These are phyloP conservation scores for Morone chrysops DNA, from an alignment of 2,113 vertebrate species.

Conservation along the genomic window DNA sequence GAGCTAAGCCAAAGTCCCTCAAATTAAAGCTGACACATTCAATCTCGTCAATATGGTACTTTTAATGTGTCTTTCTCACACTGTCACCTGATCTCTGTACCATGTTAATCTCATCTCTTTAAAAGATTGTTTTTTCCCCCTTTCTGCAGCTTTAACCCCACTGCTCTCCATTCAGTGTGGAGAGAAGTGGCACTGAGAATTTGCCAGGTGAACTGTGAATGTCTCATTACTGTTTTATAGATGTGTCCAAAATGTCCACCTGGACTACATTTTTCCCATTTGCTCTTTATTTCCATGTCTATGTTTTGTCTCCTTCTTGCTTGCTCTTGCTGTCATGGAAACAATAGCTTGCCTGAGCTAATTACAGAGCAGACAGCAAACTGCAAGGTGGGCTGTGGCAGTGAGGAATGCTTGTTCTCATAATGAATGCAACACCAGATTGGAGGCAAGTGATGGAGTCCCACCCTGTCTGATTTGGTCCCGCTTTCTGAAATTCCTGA, in stretches of 20 bases:
- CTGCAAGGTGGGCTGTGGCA: slow-evolving; percentile 51
- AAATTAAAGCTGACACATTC: slow-evolving; percentile 81
- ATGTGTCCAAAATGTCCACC: slow-evolving; percentile 71
- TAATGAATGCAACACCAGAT: slow-evolving; percentile 57
- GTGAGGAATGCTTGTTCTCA: slow-evolving; percentile 55
- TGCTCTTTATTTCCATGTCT: slow-evolving; percentile 44
- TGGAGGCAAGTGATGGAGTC: slow-evolving; percentile 57
- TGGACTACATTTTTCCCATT: slow-evolving; percentile 66
- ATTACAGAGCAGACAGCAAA: slow-evolving; percentile 74
- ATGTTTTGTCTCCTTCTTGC: slow-evolving; percentile 60
- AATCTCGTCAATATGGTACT: slow-evolving; percentile 70
- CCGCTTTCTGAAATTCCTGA: slow-evolving; percentile 71
- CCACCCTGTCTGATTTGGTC: slow-evolving; percentile 63
- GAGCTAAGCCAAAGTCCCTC: slow-evolving; percentile 59
- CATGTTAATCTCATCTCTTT: slow-evolving; percentile 57
- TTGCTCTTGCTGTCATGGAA: slow-evolving; percentile 70
- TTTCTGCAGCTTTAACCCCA: slow-evolving; percentile 28
- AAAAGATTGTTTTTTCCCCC: slow-evolving; percentile 27
- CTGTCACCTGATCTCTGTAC: slow-evolving; percentile 58
- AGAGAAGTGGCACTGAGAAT: slow-evolving; percentile 35
- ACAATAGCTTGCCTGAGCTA: slow-evolving; percentile 72
- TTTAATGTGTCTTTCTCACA: slow-evolving; percentile 64
- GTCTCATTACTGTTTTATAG: slow-evolving; percentile 70
- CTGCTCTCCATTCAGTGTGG: slow-evolving; percentile 16
- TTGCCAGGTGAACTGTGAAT: slow-evolving; percentile 59